phyloP scores from a whole-genome alignment of 2,888 invertebrate genomes.

The Leptinotarsa haldemani region DNA sequence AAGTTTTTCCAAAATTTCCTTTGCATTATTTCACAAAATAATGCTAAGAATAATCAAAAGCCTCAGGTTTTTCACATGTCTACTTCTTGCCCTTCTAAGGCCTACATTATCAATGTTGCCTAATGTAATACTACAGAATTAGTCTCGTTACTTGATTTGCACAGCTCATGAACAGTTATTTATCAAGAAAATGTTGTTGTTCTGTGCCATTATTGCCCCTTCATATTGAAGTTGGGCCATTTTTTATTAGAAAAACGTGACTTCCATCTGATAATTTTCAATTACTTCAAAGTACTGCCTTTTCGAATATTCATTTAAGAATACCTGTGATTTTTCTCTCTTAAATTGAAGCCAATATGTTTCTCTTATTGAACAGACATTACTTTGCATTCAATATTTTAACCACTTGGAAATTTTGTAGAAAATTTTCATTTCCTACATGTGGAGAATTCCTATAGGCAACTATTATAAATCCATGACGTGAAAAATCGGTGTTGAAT shows the following conservation, averaged over 20 bases:
- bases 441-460: too few species aligned
- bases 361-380: neutral
- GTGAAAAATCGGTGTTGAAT: neutral
- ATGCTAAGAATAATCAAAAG: too few species aligned
- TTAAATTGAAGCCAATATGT: neutral
- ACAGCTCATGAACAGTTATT: too few species aligned
- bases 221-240: neutral
- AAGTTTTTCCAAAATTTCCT: too few species aligned
- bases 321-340: slow-evolving; percentile 46
- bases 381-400: neutral
- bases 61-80: too few species aligned
- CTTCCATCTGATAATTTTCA: neutral
- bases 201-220: neutral
- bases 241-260: neutral
- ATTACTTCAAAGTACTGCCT: slow-evolving; percentile 5
- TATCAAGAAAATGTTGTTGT: neutral
- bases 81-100: too few species aligned
- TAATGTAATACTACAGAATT: too few species aligned
- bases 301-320: slow-evolving; percentile 36
- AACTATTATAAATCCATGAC: too few species aligned
- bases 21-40: too few species aligned
- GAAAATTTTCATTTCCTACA: neutral
- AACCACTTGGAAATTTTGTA: neutral
- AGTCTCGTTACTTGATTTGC: too few species aligned
- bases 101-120: too few species aligned